Percentiles rank a stretch among this genome's conserved stretches.
Conservation (phyloP, 1,140 invertebrate genomes). For the Globodera ellingtonae region DNA sequence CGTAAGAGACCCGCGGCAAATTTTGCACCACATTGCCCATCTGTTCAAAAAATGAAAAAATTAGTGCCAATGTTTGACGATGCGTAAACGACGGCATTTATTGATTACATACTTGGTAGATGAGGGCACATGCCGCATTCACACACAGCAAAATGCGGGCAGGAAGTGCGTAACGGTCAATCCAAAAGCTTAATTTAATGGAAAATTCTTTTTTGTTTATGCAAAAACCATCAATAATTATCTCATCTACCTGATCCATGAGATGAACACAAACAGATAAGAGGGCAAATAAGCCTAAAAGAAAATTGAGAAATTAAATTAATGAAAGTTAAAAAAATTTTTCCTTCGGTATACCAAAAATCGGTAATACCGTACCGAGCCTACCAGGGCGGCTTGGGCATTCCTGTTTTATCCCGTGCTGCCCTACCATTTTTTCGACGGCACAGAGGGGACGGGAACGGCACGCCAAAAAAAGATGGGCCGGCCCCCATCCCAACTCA, state of each 20-base stretch:
- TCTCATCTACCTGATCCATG: conserved; percentile 42
- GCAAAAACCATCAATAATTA: not conserved
- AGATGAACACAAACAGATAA: conserved; percentile 59
- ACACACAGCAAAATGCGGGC: conserved; percentile 54
- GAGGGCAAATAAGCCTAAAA: conserved; percentile 49
- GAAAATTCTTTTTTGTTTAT: not conserved
- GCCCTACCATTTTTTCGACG: too few species aligned
- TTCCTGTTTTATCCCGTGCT: too few species aligned
- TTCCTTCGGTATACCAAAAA: too few species aligned
- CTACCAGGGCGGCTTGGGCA: too few species aligned
- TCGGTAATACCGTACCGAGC: too few species aligned
- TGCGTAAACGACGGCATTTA: not conserved
- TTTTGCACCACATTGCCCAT: conserved; percentile 60
- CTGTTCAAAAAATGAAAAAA: conserved; percentile 32
- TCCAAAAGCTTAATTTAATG: conserved; percentile 38
- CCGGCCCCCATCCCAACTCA: too few species aligned
- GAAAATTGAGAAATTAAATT: conserved; percentile 1
- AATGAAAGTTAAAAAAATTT: not conserved
- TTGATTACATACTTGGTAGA: conserved; percentile 26
- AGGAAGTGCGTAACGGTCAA: conserved; percentile 53
- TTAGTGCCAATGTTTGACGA: conserved; percentile 16
- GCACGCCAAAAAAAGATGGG: too few species aligned
- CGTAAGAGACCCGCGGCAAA: conserved; percentile 51
- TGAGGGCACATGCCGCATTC: conserved; percentile 47
- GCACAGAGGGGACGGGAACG: too few species aligned